Percentiles rank a stretch among this genome's conserved stretches.
phyloP scores from a whole-genome alignment of 2,888 invertebrate genomes.

The Pasiphila rectangulata region DNA sequence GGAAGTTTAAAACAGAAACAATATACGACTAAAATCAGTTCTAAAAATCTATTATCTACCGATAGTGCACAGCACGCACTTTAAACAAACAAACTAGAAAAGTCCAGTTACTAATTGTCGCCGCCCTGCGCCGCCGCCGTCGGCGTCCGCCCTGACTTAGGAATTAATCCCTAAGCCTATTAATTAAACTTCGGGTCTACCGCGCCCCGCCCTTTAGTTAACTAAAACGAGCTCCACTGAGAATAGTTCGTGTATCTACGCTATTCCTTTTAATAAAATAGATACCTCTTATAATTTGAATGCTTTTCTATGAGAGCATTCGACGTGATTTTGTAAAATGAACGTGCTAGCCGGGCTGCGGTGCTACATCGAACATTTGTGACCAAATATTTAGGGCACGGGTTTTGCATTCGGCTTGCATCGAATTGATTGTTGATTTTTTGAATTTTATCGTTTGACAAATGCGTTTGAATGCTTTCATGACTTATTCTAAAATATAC shows the following conservation, averaged over 20 bases:
- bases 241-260: conserved; percentile 7
- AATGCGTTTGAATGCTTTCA: background rate
- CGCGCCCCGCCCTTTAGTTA: conserved; percentile 16
- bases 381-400: conserved; percentile 5
- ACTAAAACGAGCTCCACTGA: conserved; percentile 7
- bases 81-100: conserved; percentile 3
- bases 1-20: too few relatives aligned
- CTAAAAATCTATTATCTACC: too few relatives aligned
- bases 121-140: conserved; percentile 20
- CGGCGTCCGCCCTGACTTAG: conserved; percentile 24
- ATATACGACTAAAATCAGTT: too few relatives aligned
- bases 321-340: too few relatives aligned
- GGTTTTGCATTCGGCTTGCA: background rate
- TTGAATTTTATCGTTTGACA: background rate
- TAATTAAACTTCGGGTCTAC: conserved; percentile 21
- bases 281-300: too few relatives aligned
- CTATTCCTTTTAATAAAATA: background rate
- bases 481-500: background rate
- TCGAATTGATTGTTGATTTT: conserved; percentile 11
- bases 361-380: conserved; percentile 8
- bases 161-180: conserved; percentile 26
- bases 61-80: conserved; percentile 2
- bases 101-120: conserved; percentile 21
- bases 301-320: too few relatives aligned
- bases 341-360: too few relatives aligned